Conservation (phyloP, 2,888 invertebrate species). For the Heterodera filipjevi region DNA sequence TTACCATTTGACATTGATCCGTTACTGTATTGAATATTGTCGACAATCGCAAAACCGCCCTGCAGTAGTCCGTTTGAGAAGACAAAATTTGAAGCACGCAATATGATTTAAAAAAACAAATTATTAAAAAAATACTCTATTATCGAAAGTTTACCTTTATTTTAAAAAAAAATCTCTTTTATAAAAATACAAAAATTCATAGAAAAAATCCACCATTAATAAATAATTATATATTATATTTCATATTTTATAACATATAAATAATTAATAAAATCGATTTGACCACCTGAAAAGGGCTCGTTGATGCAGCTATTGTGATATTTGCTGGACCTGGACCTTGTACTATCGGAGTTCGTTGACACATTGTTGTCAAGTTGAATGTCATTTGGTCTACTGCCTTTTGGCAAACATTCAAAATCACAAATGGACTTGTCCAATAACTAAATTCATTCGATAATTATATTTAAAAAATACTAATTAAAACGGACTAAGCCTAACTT, state of each 20-base stretch:
- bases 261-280: neutral
- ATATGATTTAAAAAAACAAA: neutral
- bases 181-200: neutral
- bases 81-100: conserved; percentile 21
- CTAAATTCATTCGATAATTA: neutral
- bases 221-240: too few species aligned
- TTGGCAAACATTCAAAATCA: conserved; percentile 14
- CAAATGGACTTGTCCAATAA: conserved; percentile 30
- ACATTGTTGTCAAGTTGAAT: conserved; percentile 14
- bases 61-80: conserved; percentile 17
- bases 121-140: neutral
- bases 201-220: too few species aligned
- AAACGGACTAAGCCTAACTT: too few species aligned
- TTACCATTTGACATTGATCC: neutral
- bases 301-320: neutral
- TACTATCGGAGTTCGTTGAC: conserved; percentile 1
- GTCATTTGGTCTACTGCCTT: neutral
- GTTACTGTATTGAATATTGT: conserved; percentile 17
- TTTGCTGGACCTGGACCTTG: conserved; percentile 25
- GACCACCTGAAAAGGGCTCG: conserved; percentile 3
- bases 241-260: neutral
- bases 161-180: neutral
- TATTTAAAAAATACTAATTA: neutral
- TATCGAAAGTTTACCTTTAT: too few species aligned
- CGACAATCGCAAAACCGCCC: conserved; percentile 24